phyloP scores from a whole-genome alignment of 2,888 invertebrate species.

The Meiosimyza platycephala region DNA sequence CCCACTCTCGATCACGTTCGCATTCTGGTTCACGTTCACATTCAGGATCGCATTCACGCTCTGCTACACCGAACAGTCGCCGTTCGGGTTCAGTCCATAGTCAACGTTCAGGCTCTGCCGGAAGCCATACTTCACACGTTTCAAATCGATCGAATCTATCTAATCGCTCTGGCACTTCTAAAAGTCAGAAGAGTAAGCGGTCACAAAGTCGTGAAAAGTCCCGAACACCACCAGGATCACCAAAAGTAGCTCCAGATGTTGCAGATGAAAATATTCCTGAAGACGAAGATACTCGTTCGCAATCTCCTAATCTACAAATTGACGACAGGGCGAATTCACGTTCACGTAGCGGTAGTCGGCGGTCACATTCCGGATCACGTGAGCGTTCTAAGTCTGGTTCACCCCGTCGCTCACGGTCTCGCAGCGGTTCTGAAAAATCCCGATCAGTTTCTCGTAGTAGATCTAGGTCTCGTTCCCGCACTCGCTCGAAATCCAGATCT shows the following conservation, averaged over 20 bases:
- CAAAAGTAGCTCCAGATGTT: constrained; percentile 21
- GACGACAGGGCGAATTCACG: constrained; percentile 66
- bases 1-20: constrained; percentile 52
- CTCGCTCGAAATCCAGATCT: constrained; percentile 48
- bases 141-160: constrained; percentile 25
- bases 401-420: constrained; percentile 51
- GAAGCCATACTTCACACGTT: constrained; percentile 50
- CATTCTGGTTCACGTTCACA: constrained; percentile 45
- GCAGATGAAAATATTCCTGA: constrained; percentile 16
- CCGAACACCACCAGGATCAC: background rate
- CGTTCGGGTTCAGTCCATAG: constrained; percentile 55
- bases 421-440: constrained; percentile 39
- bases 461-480: constrained; percentile 48
- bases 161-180: constrained; percentile 42
- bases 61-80: constrained; percentile 45
- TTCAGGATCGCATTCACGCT: constrained; percentile 52
- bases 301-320: constrained; percentile 70
- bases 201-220: constrained; percentile 35
- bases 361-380: constrained; percentile 56
- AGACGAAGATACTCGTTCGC: constrained; percentile 69
- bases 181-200: constrained; percentile 47
- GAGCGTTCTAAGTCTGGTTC: constrained; percentile 58
- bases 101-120: constrained; percentile 51
- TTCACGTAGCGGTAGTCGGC: constrained; percentile 53
- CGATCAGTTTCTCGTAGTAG: constrained; percentile 41